Evolutionary conservation across 2,888 invertebrate species (phyloP).

Genomic region (Athalia cordata): DNA sequence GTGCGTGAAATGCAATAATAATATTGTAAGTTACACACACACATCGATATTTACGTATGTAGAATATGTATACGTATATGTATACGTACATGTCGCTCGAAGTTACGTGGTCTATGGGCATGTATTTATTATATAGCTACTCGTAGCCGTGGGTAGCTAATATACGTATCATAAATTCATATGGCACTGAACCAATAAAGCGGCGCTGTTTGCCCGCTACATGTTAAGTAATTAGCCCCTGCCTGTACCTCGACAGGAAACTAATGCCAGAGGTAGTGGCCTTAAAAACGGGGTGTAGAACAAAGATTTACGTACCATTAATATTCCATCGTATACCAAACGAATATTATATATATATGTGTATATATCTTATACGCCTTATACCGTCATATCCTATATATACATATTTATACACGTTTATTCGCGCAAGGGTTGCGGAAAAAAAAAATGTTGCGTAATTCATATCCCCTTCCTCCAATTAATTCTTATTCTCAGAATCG

Average conservation of each 20-base stretch:
- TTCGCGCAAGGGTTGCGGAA: too few species aligned
- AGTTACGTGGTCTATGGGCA: background rate
- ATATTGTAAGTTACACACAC: background rate
- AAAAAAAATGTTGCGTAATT: too few species aligned
- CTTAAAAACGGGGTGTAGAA: conserved; percentile 36
- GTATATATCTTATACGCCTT: background rate
- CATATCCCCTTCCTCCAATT: too few species aligned
- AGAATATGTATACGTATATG: background rate
- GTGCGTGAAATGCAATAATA: too few species aligned
- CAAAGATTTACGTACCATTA: conserved; percentile 35
- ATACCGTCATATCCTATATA: too few species aligned
- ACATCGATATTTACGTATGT: background rate
- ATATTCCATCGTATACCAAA: background rate
- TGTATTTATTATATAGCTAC: background rate
- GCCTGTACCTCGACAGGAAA: conserved; percentile 29
- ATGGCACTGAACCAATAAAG: conserved; percentile 53
- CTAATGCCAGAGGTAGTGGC: conserved; percentile 26
- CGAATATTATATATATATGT: background rate
- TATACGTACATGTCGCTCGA: background rate
- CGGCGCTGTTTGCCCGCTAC: conserved; percentile 43
- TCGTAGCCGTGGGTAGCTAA: conserved; percentile 29
- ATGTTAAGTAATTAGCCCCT: conserved; percentile 41
- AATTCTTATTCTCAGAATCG: too few species aligned
- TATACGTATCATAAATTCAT: conserved; percentile 55
- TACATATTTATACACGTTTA: too few species aligned